These are phyloP conservation scores for Aphaenogaster ashmeadi DNA, from an alignment of 1,140 invertebrate genomes.

Conservation along the genomic window DNA sequence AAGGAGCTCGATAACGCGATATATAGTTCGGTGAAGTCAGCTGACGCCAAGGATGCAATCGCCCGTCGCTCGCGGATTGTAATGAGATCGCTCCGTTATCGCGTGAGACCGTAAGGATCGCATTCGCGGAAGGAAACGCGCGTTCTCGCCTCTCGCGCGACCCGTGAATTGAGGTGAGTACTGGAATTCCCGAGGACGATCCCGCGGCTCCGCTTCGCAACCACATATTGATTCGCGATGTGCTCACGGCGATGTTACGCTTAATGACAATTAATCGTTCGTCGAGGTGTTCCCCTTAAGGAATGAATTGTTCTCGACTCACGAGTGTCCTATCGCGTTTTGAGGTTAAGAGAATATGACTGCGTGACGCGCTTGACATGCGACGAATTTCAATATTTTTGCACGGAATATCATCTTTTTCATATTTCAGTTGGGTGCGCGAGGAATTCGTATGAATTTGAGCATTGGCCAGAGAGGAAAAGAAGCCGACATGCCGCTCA, in stretches of 20 bases:
- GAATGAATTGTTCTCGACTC: not conserved
- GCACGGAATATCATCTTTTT: not conserved
- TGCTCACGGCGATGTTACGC: conserved; percentile 22
- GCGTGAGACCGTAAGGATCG: conserved; percentile 11
- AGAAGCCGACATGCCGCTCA: conserved; percentile 79
- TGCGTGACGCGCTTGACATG: not conserved
- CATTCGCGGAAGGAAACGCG: conserved; percentile 22
- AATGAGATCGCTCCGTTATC: conserved; percentile 58
- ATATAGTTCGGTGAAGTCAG: conserved; percentile 66
- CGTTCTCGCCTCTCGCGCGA: conserved; percentile 18
- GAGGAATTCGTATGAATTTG: conserved; percentile 46
- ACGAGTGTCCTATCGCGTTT: not conserved
- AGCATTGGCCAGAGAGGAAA: not conserved
- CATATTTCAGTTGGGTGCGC: conserved; percentile 49
- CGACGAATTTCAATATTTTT: not conserved
- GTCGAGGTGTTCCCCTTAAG: not conserved
- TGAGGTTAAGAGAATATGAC: conserved; percentile 50
- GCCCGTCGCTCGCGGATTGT: conserved; percentile 37
- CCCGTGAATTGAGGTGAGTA: conserved; percentile 39
- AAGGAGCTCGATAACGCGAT: conserved; percentile 62
- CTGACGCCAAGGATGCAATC: conserved; percentile 74
- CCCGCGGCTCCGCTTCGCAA: not conserved
- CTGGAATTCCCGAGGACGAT: conserved; percentile 15
- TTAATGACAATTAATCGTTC: conserved; percentile 55
- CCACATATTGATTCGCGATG: conserved; percentile 70